phyloP scores from a whole-genome alignment of 2,888 invertebrate species.

The Lochmaea capreae region DNA sequence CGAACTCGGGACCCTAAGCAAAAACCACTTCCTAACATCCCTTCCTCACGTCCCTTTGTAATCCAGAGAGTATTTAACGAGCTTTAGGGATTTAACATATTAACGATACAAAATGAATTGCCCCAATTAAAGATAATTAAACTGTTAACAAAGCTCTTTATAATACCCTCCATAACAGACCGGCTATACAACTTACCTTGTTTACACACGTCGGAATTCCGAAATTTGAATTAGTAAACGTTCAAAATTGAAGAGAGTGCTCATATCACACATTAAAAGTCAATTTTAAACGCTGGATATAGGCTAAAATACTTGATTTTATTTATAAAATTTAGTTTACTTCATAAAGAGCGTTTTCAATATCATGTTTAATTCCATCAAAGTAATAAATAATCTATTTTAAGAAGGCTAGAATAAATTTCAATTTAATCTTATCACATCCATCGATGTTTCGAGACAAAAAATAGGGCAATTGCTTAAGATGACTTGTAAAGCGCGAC shows the following conservation, averaged over 20 bases:
- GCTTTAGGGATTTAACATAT: constrained; percentile 27
- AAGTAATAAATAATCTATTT: too few relatives aligned
- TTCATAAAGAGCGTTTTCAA: too few relatives aligned
- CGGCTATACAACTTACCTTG: not conserved
- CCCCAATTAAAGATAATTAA: constrained; percentile 35
- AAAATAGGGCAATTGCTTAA: too few relatives aligned
- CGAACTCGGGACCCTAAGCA: not conserved
- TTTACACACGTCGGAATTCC: constrained; percentile 13
- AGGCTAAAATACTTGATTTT: too few relatives aligned
- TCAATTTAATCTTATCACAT: too few relatives aligned
- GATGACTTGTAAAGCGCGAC: too few relatives aligned
- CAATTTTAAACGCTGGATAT: too few relatives aligned
- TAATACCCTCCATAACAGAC: constrained; percentile 20
- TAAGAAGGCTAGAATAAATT: too few relatives aligned
- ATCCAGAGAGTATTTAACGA: constrained; percentile 14
- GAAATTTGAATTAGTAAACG: constrained; percentile 21
- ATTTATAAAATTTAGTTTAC: too few relatives aligned
- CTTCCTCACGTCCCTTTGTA: not conserved
- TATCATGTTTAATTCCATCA: too few relatives aligned
- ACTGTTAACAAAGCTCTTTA: constrained; percentile 23
- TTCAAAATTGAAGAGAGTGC: constrained; percentile 8
- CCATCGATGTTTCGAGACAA: too few relatives aligned
- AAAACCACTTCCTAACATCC: constrained; percentile 11
- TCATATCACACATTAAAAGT: too few relatives aligned
- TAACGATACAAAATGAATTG: constrained; percentile 30